A percentile compares a stretch with the other conserved stretches of the same genome.
Evolutionary conservation across 2,113 vertebrate species (phyloP).

Genomic region (Aphyosemion australe): DNA sequence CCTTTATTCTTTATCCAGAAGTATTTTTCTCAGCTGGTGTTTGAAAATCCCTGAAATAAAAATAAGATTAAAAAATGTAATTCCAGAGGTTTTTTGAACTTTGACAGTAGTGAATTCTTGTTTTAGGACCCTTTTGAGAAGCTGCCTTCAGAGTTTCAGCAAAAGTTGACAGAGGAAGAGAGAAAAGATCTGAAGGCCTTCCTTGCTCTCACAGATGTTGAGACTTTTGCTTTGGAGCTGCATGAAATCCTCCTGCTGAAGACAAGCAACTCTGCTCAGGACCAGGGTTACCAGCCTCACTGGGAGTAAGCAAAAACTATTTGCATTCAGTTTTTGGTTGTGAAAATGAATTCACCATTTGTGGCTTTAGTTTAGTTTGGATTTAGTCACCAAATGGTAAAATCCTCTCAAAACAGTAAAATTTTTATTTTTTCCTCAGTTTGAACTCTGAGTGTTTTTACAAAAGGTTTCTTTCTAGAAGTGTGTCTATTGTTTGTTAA

Average conservation of each 20-base stretch:
- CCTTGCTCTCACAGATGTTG: slow-evolving; percentile 63
- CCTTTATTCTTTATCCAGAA: background rate
- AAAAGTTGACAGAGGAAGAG: slow-evolving; percentile 52
- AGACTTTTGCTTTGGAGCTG: slow-evolving; percentile 71
- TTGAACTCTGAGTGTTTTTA: background rate
- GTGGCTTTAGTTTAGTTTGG: slow-evolving; percentile 11
- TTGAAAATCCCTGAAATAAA: no score
- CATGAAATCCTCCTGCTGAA: slow-evolving; percentile 79
- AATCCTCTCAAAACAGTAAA: background rate
- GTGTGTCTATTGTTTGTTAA: slow-evolving; percentile 48
- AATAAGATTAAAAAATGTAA: background rate
- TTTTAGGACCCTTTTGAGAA: slow-evolving; percentile 73
- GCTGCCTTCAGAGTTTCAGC: slow-evolving; percentile 52
- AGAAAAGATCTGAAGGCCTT: slow-evolving; percentile 58
- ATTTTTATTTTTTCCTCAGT: background rate
- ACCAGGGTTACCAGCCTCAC: slow-evolving; percentile 49
- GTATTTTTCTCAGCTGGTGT: no score
- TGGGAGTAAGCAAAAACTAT: slow-evolving; percentile 72
- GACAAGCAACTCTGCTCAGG: slow-evolving; percentile 34
- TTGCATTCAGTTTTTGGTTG: background rate
- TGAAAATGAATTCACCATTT: slow-evolving; percentile 31
- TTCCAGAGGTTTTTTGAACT: background rate
- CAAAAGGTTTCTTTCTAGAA: slow-evolving; percentile 5
- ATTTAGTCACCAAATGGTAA: slow-evolving; percentile 37
- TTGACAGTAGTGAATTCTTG: background rate